A percentile compares a stretch with the other conserved stretches of the same genome.
Conservation (phyloP, 2,797 vertebrate species). For the Enteromius viviparus region DNA sequence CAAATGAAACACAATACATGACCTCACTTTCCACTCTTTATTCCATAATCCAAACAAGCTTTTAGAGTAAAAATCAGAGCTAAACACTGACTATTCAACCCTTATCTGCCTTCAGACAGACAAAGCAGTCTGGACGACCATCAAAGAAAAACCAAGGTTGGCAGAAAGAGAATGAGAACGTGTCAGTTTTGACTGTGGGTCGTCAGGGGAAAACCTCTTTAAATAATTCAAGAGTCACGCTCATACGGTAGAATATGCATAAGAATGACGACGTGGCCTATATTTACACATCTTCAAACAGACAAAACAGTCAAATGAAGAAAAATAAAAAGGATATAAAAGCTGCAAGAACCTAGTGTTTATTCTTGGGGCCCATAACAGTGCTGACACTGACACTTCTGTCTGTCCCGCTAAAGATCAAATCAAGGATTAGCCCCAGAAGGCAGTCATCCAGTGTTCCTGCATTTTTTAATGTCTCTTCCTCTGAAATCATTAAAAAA, state of each 20-base stretch:
- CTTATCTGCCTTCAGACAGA: slow-evolving; percentile 55
- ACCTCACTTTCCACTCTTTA: slow-evolving; percentile 43
- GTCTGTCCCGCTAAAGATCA: slow-evolving; percentile 10
- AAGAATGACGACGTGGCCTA: slow-evolving; percentile 43
- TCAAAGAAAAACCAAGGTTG: slow-evolving; percentile 44
- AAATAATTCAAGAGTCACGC: slow-evolving; percentile 44
- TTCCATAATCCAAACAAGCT: slow-evolving; percentile 51
- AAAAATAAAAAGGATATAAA: slow-evolving; percentile 12
- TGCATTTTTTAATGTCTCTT: background rate
- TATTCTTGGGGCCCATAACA: background rate
- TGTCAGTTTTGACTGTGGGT: slow-evolving; percentile 43
- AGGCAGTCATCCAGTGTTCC: background rate
- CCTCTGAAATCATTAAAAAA: background rate
- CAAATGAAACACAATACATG: slow-evolving; percentile 46
- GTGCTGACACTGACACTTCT: slow-evolving; percentile 5
- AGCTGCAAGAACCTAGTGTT: slow-evolving; percentile 2
- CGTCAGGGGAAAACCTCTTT: slow-evolving; percentile 51
- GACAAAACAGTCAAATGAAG: slow-evolving; percentile 29
- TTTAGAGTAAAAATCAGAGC: slow-evolving; percentile 27
- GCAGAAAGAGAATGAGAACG: background rate
- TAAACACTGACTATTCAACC: slow-evolving; percentile 28
- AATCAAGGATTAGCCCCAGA: slow-evolving; percentile 21
- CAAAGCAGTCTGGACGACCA: slow-evolving; percentile 48
- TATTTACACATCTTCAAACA: slow-evolving; percentile 54
- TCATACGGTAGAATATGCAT: slow-evolving; percentile 38